Conservation (phyloP, 2,797 vertebrate species). For the Enteromius afrohamiltoni region DNA sequence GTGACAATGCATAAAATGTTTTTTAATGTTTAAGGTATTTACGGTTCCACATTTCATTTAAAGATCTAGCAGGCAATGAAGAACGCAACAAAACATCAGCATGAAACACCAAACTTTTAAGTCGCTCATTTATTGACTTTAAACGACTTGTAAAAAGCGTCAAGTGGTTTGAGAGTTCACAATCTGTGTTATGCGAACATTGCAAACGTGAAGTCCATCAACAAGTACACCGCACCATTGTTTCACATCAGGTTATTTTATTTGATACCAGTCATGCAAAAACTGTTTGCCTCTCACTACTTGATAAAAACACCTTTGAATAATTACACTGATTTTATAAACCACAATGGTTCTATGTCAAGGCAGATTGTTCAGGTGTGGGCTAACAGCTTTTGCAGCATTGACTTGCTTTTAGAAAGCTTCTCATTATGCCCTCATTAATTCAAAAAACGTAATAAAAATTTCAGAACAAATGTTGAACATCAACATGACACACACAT, state of each 20-base stretch:
- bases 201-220: conserved; percentile 18
- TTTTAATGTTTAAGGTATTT: background rate
- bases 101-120: background rate
- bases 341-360: background rate
- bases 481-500: background rate
- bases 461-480: conserved; percentile 1
- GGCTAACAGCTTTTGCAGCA: background rate
- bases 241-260: background rate
- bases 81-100: background rate
- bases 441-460: background rate
- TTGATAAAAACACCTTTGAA: background rate
- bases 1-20: background rate
- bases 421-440: background rate
- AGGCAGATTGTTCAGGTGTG: background rate
- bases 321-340: background rate
- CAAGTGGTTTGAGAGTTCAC: conserved; percentile 19
- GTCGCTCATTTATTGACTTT: conserved; percentile 41
- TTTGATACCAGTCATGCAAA: background rate
- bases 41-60: too few relatives aligned
- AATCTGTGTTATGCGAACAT: conserved; percentile 27
- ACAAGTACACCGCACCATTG: background rate
- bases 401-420: background rate
- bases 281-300: background rate
- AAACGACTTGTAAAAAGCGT: conserved; percentile 22
- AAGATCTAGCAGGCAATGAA: background rate